Evolutionary conservation across 2,113 vertebrate species (phyloP).

Genomic region (Gymnarchus niloticus): DNA sequence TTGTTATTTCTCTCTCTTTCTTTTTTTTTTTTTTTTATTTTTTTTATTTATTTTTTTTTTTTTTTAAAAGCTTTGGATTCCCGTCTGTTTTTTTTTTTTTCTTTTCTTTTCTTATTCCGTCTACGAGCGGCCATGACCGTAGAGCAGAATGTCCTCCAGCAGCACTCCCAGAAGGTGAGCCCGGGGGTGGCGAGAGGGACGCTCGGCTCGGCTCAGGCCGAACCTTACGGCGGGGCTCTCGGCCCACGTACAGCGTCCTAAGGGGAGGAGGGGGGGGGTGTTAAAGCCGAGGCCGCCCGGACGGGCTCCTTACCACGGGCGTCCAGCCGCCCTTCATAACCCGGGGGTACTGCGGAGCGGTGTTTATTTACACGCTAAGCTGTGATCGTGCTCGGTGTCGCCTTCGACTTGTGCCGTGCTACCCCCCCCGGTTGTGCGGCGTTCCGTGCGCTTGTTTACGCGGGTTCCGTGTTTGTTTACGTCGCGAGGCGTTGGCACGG

Average conservation of each 20-base stretch:
- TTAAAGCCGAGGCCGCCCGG: too few species aligned
- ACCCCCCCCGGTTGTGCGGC: too few species aligned
- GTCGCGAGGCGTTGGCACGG: not conserved
- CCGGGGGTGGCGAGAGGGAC: not conserved
- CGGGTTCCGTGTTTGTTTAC: not conserved
- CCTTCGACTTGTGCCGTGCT: too few species aligned
- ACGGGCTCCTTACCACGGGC: too few species aligned
- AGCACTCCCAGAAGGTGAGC: slow-evolving; percentile 84
- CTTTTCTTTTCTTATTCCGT: slow-evolving; percentile 25
- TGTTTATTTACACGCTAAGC: too few species aligned
- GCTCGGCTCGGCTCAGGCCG: not conserved
- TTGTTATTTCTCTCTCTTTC: slow-evolving; percentile 31
- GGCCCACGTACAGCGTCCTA: too few species aligned
- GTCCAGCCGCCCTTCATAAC: too few species aligned
- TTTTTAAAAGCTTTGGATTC: slow-evolving; percentile 29
- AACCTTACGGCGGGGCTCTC: not conserved
- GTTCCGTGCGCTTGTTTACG: not conserved
- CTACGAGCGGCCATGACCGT: slow-evolving; percentile 82
- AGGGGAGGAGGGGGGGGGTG: too few species aligned
- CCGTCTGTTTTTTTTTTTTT: slow-evolving; percentile 26
- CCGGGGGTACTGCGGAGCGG: too few species aligned
- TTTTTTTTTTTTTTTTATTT: slow-evolving; percentile 27
- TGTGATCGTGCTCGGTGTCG: too few species aligned
- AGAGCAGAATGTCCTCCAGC: slow-evolving; percentile 94
- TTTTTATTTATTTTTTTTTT: slow-evolving; percentile 29